Conservation (phyloP, 2,888 invertebrate species). For the Mamestra brassicae region DNA sequence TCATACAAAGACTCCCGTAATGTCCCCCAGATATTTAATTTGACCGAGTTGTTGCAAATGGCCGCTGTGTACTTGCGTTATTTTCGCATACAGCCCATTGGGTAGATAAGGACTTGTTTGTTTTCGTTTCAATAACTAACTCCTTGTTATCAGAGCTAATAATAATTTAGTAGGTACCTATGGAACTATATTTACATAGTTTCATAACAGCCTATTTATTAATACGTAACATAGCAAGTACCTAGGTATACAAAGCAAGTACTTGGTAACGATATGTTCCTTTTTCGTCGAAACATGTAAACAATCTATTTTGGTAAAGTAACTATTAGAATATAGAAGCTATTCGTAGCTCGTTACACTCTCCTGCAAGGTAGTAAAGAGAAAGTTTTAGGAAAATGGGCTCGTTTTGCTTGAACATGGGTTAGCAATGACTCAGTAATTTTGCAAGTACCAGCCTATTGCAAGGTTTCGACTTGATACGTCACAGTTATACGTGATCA, state of each 20-base stretch:
- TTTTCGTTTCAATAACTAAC: slow-evolving; percentile 68
- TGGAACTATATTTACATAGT: slow-evolving; percentile 28
- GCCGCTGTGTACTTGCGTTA: slow-evolving; percentile 67
- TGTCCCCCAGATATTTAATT: slow-evolving; percentile 61
- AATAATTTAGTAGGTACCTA: slow-evolving; percentile 27
- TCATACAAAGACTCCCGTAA: slow-evolving; percentile 78
- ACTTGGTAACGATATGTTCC: neutral
- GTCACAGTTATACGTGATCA: slow-evolving; percentile 48
- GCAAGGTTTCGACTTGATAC: slow-evolving; percentile 21
- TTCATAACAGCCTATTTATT: slow-evolving; percentile 52
- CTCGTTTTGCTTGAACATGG: neutral
- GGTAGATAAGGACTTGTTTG: slow-evolving; percentile 72
- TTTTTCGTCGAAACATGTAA: slow-evolving; percentile 30
- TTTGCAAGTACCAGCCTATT: slow-evolving; percentile 39
- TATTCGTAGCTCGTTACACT: slow-evolving; percentile 18
- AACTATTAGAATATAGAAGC: neutral
- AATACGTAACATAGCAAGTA: slow-evolving; percentile 29
- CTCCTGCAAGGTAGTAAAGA: slow-evolving; percentile 32
- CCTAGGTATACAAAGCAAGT: too few relatives aligned
- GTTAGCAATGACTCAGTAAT: slow-evolving; percentile 30
- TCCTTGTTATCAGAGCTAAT: slow-evolving; percentile 58
- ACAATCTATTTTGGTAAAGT: slow-evolving; percentile 24
- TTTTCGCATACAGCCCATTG: slow-evolving; percentile 67
- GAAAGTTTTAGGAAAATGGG: slow-evolving; percentile 56
- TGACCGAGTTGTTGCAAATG: slow-evolving; percentile 69